A percentile compares a stretch with the other conserved stretches of the same genome.
These are phyloP conservation scores for Acanthopagrus latus DNA, from an alignment of 2,797 vertebrate species.

Conservation along the genomic window DNA sequence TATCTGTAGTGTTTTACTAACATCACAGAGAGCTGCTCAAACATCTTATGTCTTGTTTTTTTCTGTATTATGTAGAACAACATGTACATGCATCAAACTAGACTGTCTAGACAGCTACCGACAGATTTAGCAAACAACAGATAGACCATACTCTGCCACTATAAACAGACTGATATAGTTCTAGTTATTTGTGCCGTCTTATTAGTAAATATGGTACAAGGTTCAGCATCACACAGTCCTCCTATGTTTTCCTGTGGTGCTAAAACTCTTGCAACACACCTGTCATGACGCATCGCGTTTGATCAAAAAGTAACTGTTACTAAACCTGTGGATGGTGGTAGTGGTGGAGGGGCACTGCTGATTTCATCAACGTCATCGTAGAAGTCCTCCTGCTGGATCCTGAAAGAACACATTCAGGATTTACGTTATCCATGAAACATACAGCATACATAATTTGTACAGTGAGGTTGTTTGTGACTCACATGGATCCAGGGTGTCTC, in stretches of 20 bases:
- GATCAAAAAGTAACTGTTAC: not conserved
- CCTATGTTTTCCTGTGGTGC: constrained; percentile 8
- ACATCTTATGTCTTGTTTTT: not conserved
- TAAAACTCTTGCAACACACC: not conserved
- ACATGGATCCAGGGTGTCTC: constrained; percentile 77
- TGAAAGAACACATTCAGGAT: constrained; percentile 45
- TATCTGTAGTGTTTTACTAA: not conserved
- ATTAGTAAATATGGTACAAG: not conserved
- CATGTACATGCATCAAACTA: not conserved
- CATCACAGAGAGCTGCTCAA: not conserved
- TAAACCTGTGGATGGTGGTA: constrained; percentile 73
- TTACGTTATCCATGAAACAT: not conserved
- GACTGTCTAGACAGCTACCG: not conserved
- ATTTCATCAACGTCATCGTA: constrained; percentile 82
- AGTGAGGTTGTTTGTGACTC: constrained; percentile 31
- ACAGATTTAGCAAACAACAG: constrained; percentile 1
- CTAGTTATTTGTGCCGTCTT: not conserved
- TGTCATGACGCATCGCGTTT: not conserved
- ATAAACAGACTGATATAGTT: not conserved
- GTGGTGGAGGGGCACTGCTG: constrained; percentile 69
- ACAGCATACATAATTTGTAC: not conserved
- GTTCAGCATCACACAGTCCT: not conserved
- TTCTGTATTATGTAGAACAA: not conserved
- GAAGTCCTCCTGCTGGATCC: constrained; percentile 75
- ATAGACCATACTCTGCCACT: not conserved